These are phyloP conservation scores for Sacculina carcini DNA, from an alignment of 2,888 invertebrate genomes.

Conservation along the genomic window DNA sequence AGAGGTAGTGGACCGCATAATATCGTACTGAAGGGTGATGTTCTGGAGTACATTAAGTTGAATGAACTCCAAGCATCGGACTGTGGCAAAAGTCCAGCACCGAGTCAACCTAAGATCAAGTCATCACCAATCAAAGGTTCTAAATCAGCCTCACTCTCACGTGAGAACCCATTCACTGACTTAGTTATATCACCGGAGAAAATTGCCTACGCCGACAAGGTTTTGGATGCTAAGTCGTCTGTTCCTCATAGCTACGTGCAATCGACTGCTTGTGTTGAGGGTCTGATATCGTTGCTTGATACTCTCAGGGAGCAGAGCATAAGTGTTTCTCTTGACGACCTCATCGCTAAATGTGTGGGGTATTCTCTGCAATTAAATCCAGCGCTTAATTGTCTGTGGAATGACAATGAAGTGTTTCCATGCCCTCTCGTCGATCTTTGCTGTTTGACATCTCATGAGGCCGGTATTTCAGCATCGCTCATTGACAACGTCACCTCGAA, in stretches of 20 bases:
- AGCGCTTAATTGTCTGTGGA: slow-evolving; percentile 24
- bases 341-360: slow-evolving; percentile 35
- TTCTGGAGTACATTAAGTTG: slow-evolving; percentile 27
- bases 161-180: too few relatives aligned
- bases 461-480: not conserved
- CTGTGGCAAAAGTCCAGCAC: too few relatives aligned
- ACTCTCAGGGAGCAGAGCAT: slow-evolving; percentile 26
- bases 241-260: slow-evolving; percentile 38
- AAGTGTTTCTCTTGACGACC: slow-evolving; percentile 36
- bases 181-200: too few relatives aligned
- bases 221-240: slow-evolving; percentile 23
- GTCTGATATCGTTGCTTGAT: slow-evolving; percentile 25
- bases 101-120: too few relatives aligned
- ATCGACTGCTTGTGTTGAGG: slow-evolving; percentile 27
- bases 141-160: too few relatives aligned
- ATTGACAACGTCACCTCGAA: not conserved
- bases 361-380: slow-evolving; percentile 28
- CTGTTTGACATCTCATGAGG: not conserved
- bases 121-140: too few relatives aligned
- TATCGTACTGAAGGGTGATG: slow-evolving; percentile 32
- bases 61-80: slow-evolving; percentile 14
- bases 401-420: slow-evolving; percentile 22
- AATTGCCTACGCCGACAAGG: not conserved
- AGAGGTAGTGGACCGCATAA: slow-evolving; percentile 31
- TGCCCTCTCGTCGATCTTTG: not conserved